Base-by-base conservation (phyloP, 1,140 invertebrate species). In the Pachypsylla venusta region DNA sequence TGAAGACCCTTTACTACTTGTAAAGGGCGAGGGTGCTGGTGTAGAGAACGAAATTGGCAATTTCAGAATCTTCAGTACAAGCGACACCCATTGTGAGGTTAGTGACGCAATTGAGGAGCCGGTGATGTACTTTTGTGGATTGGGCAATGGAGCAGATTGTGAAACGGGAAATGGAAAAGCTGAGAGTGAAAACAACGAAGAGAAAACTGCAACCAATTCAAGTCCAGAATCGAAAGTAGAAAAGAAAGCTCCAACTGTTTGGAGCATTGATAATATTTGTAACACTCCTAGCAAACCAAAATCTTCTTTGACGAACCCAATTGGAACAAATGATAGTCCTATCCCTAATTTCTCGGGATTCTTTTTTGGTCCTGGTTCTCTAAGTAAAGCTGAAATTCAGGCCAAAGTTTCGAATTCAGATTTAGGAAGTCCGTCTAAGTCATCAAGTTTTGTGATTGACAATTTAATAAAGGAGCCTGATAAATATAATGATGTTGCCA, bases 21-120 rank as follows among this genome's bases (percentile, higher is more conserved):
- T 87, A 65, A 77, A 75, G 63, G 87, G 86, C 1, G 79, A 82
- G 65, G 86, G 86, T 59, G 76, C 74, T 40, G 86, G 85, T n/a
- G 71, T 68, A 22, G 80, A 82, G n/a, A 85, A 81, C 67, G 73
- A 80, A 24, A 81, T 80, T 12, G 83, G 82, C 1, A 85, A 83
- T 69, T 75, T 76, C 12, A 70, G 70, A 56, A 28, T 14, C 25
- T 28, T 28, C 10, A n/a, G 4, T 3, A 3, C 35, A 27, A n/a
- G 39, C 35, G 26, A 59, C n/a, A 35, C 25, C 26, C 27, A 53
- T 24, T 1, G n/a, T 1, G 54, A 19, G 39, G 73, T 83, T 61
- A 78, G 80, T n/a, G 82, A 85, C 65, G 77, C 77, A 60, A 80
- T 87, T 57, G 78, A 79, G 65, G 82, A 85, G 67, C 79, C 80